phyloP scores from a whole-genome alignment of 2,797 vertebrate species.

The Siniperca scherzeri region DNA sequence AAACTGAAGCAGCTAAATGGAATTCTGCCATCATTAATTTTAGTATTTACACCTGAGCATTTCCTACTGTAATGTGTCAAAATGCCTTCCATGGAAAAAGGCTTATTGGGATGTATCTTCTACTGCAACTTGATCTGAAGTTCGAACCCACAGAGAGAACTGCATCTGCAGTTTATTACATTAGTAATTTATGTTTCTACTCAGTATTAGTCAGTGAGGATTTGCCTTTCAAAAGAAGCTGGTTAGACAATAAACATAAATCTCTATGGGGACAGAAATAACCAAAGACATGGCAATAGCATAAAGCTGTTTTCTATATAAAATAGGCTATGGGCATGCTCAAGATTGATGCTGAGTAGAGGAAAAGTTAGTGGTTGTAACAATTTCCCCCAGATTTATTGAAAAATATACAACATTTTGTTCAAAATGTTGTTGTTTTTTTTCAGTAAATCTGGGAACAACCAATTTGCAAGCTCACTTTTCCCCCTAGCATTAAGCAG shows the following conservation, averaged over 20 bases:
- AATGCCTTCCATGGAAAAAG: conserved; percentile 1
- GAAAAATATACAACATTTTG: not conserved
- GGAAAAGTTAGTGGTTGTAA: not conserved
- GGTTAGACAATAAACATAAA: conserved; percentile 8
- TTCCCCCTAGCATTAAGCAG: not conserved
- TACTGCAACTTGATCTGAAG: not conserved
- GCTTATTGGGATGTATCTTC: not conserved
- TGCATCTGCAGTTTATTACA: conserved; percentile 26
- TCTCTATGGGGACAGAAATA: conserved; percentile 7
- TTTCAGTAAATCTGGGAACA: not conserved
- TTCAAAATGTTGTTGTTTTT: not conserved
- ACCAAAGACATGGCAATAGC: conserved; percentile 8
- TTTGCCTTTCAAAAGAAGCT: conserved; percentile 18
- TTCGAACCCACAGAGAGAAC: not conserved
- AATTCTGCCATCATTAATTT: not conserved
- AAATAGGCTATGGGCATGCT: not conserved
- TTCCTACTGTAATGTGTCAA: not conserved
- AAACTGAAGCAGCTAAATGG: conserved; percentile 7
- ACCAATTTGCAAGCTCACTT: not conserved
- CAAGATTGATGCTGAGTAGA: not conserved
- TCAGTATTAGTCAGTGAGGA: conserved; percentile 9
- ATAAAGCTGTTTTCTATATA: not conserved
- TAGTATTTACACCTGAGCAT: conserved; percentile 13
- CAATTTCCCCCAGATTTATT: not conserved
- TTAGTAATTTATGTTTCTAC: not conserved